Conservation (phyloP, 2,797 vertebrate genomes). For the Thamnophis elegans region DNA sequence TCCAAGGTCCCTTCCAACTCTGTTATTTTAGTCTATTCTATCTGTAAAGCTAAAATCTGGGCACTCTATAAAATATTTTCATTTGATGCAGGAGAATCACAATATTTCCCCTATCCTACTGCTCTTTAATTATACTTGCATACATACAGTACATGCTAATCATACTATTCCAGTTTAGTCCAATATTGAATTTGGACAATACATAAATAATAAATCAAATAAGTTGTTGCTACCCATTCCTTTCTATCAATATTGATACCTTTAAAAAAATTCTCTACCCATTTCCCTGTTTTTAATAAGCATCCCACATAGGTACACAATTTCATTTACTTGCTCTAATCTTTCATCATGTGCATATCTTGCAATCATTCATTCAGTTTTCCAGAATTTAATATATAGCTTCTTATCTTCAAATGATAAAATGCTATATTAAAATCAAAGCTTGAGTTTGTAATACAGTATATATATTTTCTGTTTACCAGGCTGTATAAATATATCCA, state of each 20-base stretch:
- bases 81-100: neutral
- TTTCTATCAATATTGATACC: neutral
- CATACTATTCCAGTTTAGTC: neutral
- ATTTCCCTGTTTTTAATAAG: neutral
- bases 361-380: neutral
- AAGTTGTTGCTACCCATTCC: neutral
- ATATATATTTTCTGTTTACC: neutral
- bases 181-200: neutral
- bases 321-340: neutral
- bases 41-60: neutral
- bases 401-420: neutral
- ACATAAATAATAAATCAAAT: neutral
- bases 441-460: neutral
- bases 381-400: neutral
- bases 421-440: neutral
- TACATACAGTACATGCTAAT: neutral
- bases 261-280: neutral
- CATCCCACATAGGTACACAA: neutral
- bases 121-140: neutral
- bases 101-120: neutral
- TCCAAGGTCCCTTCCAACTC: too few relatives aligned
- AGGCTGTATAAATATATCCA: neutral
- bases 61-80: neutral
- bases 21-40: neutral
- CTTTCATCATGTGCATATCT: neutral